These are phyloP conservation scores for Cryptus viduatorius DNA, from an alignment of 2,888 invertebrate genomes.

Conservation along the genomic window DNA sequence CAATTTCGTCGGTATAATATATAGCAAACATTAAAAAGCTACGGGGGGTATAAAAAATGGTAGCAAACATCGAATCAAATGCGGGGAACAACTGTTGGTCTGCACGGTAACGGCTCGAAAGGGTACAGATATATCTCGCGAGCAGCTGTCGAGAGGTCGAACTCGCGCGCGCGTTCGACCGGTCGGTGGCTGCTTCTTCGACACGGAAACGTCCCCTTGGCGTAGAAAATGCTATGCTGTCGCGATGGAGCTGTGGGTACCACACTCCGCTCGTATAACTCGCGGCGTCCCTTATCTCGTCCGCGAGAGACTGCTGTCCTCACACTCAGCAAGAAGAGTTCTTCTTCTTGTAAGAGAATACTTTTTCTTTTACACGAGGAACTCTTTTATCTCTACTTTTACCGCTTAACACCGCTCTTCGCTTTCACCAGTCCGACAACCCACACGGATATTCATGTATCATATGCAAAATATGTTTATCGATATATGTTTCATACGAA, in stretches of 20 bases:
- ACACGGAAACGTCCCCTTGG: constrained; percentile 67
- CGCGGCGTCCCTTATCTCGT: constrained; percentile 55
- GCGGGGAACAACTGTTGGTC: neutral
- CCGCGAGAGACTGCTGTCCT: constrained; percentile 32
- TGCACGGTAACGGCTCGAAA: constrained; percentile 46
- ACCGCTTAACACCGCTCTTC: neutral
- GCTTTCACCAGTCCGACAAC: neutral
- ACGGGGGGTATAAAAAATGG: too few relatives aligned
- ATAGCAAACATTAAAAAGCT: too few relatives aligned
- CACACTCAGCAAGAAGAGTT: constrained; percentile 23
- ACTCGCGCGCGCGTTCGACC: constrained; percentile 1
- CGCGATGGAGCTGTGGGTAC: constrained; percentile 4
- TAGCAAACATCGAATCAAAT: constrained; percentile 15
- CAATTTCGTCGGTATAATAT: too few relatives aligned
- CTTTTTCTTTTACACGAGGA: neutral
- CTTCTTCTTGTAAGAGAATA: neutral
- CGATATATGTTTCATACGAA: neutral
- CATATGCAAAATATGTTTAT: neutral
- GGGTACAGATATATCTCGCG: constrained; percentile 19
- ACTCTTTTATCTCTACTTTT: neutral
- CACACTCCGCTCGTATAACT: constrained; percentile 24
- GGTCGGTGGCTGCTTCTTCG: constrained; percentile 51
- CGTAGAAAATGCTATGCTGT: constrained; percentile 45
- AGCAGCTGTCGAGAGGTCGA: constrained; percentile 51
- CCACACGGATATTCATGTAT: neutral